Base-by-base conservation (phyloP, 2,113 vertebrate species). In the Atherinomorus stipes region DNA sequence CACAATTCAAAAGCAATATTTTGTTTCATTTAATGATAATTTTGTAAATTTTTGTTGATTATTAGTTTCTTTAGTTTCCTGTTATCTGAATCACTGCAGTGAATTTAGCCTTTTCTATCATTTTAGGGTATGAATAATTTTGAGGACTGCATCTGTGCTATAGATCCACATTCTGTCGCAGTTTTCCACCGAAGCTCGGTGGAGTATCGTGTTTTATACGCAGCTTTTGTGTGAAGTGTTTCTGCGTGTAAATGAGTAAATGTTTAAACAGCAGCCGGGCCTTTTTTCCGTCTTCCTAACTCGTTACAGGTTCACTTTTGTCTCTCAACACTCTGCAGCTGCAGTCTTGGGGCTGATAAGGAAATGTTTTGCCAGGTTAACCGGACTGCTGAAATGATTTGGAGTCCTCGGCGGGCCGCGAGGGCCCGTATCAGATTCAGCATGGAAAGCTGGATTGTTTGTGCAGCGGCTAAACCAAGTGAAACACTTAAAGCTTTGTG, bases 331-430 rank as follows among this genome's bases (percentile, higher is more conserved):
- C 68, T 76, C 75, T 78, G 75, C 73, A 80, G 81, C 65, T 52
- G 62, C 66, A 49, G 78, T 19, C 25, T 62, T 80, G 69, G 71
- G 69, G 34, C 69, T 77, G 80, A 90, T 87, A 91, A 89, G 83
- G 79, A 81, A 85, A 83, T 77, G 78, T 80, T 89, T 69, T 64
- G 68, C 84, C 82, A 83, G 77, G 80, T 81, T 68, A 61, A 72
- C 75, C 70, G 64, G 78, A 73, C 88, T 87, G 89, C 66, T 89
- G 85, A 85, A 89, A 79, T 81, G 76, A 84, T 91, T 84, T 84
- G 84, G 74, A 88, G 13, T 78, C 66, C 74, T 85, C 58, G n/a
- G 42, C 31, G 2, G 84, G 74, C 64, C 78, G 31, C 78, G 59
- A 8, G 81, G 78, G 72, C 44, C 31, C 7, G 58, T 83, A 90